Conservation (phyloP, 1,140 invertebrate genomes). For the Drosophila insularis region DNA sequence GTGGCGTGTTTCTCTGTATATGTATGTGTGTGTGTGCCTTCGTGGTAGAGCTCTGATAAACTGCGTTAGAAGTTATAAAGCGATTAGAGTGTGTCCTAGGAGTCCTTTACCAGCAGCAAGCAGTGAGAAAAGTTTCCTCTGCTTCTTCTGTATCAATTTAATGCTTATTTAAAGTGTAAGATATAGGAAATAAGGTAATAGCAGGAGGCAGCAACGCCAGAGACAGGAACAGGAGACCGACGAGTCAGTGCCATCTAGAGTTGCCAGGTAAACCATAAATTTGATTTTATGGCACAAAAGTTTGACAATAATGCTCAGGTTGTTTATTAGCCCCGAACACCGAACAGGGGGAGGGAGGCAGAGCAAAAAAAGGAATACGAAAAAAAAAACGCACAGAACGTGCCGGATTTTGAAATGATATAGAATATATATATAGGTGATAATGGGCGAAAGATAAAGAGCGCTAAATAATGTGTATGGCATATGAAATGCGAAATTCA, state of each 20-base stretch:
- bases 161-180: constrained; percentile 70
- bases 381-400: not conserved
- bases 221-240: not conserved
- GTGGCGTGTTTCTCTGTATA: not conserved
- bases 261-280: constrained; percentile 72
- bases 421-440: constrained; percentile 2
- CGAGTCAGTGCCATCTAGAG: not conserved
- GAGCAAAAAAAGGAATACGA: not conserved
- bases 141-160: constrained; percentile 65
- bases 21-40: constrained; percentile 9
- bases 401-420: constrained; percentile 10
- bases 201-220: constrained; percentile 1
- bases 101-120: constrained; percentile 11
- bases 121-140: constrained; percentile 28
- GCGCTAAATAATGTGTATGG: not conserved
- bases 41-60: constrained; percentile 58
- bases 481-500: constrained; percentile 1
- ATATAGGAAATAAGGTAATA: constrained; percentile 43
- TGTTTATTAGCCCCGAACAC: constrained; percentile 49
- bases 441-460: constrained; percentile 11
- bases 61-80: constrained; percentile 78
- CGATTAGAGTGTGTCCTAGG: constrained; percentile 68
- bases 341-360: constrained; percentile 5
- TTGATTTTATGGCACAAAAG: constrained; percentile 68
- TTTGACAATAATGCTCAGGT: constrained; percentile 46